Evolutionary conservation across 2,113 vertebrate genomes (phyloP).

Genomic region (Melanerpes formicivorus): DNA sequence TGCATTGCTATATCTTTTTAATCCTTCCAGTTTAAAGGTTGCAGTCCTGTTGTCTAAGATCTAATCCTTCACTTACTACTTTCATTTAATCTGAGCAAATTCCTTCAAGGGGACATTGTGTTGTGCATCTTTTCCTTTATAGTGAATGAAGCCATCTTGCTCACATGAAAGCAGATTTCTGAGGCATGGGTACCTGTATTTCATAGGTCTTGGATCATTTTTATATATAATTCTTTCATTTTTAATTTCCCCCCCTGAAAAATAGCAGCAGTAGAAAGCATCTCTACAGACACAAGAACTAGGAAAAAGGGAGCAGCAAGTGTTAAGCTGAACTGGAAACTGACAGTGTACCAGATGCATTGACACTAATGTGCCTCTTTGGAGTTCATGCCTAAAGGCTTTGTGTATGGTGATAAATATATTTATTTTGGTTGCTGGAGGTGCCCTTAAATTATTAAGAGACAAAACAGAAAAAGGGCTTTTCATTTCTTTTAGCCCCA

Average conservation of each 20-base stretch:
- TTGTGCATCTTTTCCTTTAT: background rate
- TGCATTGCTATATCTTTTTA: background rate
- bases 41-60: slow-evolving; percentile 14
- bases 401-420: slow-evolving; percentile 59
- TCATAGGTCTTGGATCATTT: background rate
- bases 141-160: background rate
- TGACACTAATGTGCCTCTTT: slow-evolving; percentile 59
- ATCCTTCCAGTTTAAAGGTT: background rate
- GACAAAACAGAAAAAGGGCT: slow-evolving; percentile 21
- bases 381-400: slow-evolving; percentile 43
- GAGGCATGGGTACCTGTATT: background rate
- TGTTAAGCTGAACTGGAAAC: slow-evolving; percentile 40
- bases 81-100: slow-evolving; percentile 12
- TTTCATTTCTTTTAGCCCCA: slow-evolving; percentile 55
- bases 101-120: background rate
- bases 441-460: slow-evolving; percentile 71
- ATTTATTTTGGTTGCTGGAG: slow-evolving; percentile 63
- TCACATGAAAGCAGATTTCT: background rate
- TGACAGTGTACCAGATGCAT: slow-evolving; percentile 40
- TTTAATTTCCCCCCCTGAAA: background rate
- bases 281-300: background rate
- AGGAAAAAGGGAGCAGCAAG: background rate
- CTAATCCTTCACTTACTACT: background rate
- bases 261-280: background rate
- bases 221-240: background rate